A percentile compares a stretch with the other conserved stretches of the same genome.
Evolutionary conservation across 2,113 vertebrate genomes (phyloP).

Genomic region (Setophaga petechia): DNA sequence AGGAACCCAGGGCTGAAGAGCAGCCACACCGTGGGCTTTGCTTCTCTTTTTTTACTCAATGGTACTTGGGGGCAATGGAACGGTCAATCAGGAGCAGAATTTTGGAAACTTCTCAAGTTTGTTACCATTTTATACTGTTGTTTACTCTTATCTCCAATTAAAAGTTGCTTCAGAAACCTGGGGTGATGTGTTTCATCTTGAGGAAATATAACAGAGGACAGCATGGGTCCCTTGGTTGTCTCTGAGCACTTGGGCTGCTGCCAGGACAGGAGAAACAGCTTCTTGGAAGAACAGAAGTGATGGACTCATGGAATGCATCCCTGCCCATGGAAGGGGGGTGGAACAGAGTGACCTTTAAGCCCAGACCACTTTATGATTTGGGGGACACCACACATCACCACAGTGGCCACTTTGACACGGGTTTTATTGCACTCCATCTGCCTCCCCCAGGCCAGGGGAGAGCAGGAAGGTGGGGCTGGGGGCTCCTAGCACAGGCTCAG

Average conservation of each 20-base stretch:
- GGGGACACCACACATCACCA: not conserved
- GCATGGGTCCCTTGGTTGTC: fast-evolving
- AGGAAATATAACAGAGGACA: not conserved
- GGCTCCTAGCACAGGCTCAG: not conserved
- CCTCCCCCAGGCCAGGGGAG: not conserved
- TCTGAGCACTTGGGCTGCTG: not conserved
- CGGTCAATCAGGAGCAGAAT: slow-evolving; percentile 32
- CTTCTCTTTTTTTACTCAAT: slow-evolving; percentile 46
- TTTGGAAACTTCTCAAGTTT: slow-evolving; percentile 60
- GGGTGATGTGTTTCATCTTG: not conserved
- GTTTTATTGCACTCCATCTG: not conserved
- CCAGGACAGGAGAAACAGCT: not conserved
- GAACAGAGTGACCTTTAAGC: not conserved
- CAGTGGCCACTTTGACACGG: fast-evolving
- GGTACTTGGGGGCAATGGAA: slow-evolving; percentile 71
- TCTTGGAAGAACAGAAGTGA: not conserved
- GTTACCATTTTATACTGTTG: slow-evolving; percentile 78
- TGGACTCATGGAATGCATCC: not conserved
- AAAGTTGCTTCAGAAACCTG: slow-evolving; percentile 68
- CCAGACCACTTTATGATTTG: not conserved
- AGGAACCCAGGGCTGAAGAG: not conserved
- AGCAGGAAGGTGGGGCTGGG: not conserved
- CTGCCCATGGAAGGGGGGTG: not conserved
- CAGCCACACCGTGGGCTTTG: not conserved
- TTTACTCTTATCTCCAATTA: slow-evolving; percentile 80